Base-by-base conservation (phyloP, 2,888 invertebrate genomes). In the Trissoscelio sp. region DNA sequence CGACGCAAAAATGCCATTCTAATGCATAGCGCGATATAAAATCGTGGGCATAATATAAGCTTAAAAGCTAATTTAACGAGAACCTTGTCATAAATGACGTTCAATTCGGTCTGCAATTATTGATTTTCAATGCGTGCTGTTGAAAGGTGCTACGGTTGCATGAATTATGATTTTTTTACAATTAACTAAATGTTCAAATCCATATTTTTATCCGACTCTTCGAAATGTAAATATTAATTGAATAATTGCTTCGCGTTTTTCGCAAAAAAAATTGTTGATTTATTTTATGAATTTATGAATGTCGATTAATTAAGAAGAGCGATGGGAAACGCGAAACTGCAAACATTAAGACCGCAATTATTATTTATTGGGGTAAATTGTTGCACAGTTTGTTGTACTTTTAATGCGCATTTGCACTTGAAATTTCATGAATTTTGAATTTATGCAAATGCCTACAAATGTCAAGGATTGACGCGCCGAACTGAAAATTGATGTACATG, bases 121-220 rank as follows among this genome's bases (percentile, higher is more conserved):
- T 77, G 62, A 77, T 77, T 77, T 77, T 77, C 77, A 69, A 62
- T 69, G 77, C 69, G 20, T 39, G 53, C 11, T 7, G 60, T 12
- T 62, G 57, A 67, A 62, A 77, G 67, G 58, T 28, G 37, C 28
- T 31, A 37, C 39, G 39, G 31, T 39, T 58, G 51, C 37, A 28
- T 12, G 24, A 77, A 60, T 67, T 60, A 60, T 42, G 58, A 48
- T 34, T 66, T 58, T 70, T 48, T 22, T 37, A 44, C 31, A 42
- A 44, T 55, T 55, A 53, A 16, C 14, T 22, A 69, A 44, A 42
- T 42, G 39, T 37, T 31, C 39, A 66, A 66, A n/a, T n/a, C n/a
- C 39, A 42, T 3, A 14, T 3, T 16, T 42, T 42, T 42, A 14
- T 14, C 37, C 3, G 11, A 11, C 3, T 22, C 39, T 37, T 42